Conservation (phyloP, 2,888 invertebrate species). For the Nymphalis polychloros region DNA sequence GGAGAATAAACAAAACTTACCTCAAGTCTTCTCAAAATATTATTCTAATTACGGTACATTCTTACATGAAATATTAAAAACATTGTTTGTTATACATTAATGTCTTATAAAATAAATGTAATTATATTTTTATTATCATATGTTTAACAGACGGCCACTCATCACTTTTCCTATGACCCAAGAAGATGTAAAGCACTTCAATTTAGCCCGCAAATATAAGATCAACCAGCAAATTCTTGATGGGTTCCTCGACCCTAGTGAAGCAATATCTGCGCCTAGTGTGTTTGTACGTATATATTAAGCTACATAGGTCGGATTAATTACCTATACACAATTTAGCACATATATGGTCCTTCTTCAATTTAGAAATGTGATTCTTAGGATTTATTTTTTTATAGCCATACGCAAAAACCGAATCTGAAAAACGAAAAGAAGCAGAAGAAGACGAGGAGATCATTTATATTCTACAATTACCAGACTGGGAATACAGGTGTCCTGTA, state of each 20-base stretch:
- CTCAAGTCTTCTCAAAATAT: too few species aligned
- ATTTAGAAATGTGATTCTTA: too few species aligned
- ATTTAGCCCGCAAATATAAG: slow-evolving; percentile 65
- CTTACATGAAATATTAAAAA: too few species aligned
- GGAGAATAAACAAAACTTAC: too few species aligned
- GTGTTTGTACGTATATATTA: slow-evolving; percentile 63
- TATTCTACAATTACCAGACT: slow-evolving; percentile 71
- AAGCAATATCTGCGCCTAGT: slow-evolving; percentile 68
- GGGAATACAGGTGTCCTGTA: slow-evolving; percentile 66
- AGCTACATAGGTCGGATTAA: neutral
- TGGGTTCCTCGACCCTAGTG: slow-evolving; percentile 61
- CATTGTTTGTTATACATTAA: too few species aligned
- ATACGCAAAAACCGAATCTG: slow-evolving; percentile 55
- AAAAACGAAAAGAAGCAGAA: slow-evolving; percentile 53
- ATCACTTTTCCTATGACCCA: slow-evolving; percentile 74
- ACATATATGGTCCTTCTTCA: too few species aligned
- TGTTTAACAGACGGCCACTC: slow-evolving; percentile 60
- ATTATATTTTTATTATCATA: slow-evolving; percentile 10
- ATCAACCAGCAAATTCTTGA: slow-evolving; percentile 74
- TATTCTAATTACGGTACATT: too few species aligned
- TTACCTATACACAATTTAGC: too few species aligned
- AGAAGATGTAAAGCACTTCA: slow-evolving; percentile 62
- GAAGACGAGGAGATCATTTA: slow-evolving; percentile 73
- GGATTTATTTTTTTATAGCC: slow-evolving; percentile 50
- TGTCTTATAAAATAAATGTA: neutral